Conservation (phyloP, 2,888 invertebrate species). For the Meganola albula region DNA sequence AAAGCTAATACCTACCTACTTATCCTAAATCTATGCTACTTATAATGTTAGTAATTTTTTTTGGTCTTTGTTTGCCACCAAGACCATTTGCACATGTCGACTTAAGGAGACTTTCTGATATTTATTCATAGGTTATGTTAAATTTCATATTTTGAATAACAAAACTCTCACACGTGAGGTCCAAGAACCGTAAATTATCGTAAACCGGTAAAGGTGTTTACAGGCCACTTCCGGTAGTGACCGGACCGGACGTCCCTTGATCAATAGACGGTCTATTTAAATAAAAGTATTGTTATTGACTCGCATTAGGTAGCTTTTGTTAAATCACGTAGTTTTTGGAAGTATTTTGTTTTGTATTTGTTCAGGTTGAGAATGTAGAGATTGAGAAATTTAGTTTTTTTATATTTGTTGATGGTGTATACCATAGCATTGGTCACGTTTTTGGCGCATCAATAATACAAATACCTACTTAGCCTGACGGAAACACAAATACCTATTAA, state of each 20-base stretch:
- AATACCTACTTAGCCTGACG: background rate
- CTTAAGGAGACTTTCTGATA: too few relatives aligned
- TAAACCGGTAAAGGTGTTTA: constrained; percentile 26
- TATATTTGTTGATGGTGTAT: background rate
- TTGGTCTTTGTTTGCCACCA: too few relatives aligned
- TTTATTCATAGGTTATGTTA: too few relatives aligned
- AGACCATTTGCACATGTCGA: too few relatives aligned
- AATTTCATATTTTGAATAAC: background rate
- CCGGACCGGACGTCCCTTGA: constrained; percentile 19
- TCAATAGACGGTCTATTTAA: constrained; percentile 15
- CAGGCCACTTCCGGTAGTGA: constrained; percentile 23
- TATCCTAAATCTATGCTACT: background rate
- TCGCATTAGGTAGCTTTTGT: constrained; percentile 15
- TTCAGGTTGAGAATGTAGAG: constrained; percentile 9
- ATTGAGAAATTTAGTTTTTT: background rate
- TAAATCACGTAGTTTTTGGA: constrained; percentile 18
- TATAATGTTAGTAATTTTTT: too few relatives aligned
- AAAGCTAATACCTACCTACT: background rate
- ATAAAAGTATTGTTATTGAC: constrained; percentile 10
- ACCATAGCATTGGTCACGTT: background rate
- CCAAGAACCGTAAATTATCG: constrained; percentile 14
- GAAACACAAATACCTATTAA: background rate
- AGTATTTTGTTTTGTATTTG: constrained; percentile 5
- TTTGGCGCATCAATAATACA: background rate
- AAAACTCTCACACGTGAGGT: constrained; percentile 20